Conservation (phyloP, 2,797 vertebrate genomes). For the Harpagifer antarcticus region DNA sequence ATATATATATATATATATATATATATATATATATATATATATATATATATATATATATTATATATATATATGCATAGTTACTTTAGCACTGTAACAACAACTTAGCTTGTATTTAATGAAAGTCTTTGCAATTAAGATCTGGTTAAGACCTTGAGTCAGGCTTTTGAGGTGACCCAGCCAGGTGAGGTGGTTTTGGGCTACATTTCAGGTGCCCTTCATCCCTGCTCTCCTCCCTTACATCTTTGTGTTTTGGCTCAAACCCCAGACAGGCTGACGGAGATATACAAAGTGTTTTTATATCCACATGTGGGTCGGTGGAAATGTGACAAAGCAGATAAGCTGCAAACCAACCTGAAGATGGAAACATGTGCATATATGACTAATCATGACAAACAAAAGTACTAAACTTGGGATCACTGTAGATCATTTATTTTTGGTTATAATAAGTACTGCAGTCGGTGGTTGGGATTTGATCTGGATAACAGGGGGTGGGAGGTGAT, state of each 20-base stretch:
- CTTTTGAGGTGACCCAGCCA: conserved; percentile 13
- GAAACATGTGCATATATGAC: neutral
- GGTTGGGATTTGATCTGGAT: neutral
- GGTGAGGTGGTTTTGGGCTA: neutral
- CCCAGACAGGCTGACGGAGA: neutral
- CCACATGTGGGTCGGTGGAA: conserved; percentile 54
- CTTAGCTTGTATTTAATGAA: no score
- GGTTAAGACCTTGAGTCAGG: neutral
- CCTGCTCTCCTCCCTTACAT: neutral
- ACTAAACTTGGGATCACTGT: neutral
- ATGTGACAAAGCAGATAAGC: conserved; percentile 10
- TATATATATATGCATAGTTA: no score
- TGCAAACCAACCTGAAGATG: neutral
- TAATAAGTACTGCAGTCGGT: neutral
- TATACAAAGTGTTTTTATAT: conserved; percentile 30
- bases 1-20: no score
- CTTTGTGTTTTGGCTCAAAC: conserved; percentile 38
- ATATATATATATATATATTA: no score
- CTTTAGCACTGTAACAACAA: no score
- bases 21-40: no score
- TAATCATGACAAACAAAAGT: neutral
- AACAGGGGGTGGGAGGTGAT: no score
- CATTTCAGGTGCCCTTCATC: neutral
- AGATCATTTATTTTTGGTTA: neutral
- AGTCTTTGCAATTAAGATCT: neutral